Evolutionary conservation across 2,797 vertebrate species (phyloP), one percentile per base, ranked within the genome.

Genomic region (Bucorvus abyssinicus): DNA sequence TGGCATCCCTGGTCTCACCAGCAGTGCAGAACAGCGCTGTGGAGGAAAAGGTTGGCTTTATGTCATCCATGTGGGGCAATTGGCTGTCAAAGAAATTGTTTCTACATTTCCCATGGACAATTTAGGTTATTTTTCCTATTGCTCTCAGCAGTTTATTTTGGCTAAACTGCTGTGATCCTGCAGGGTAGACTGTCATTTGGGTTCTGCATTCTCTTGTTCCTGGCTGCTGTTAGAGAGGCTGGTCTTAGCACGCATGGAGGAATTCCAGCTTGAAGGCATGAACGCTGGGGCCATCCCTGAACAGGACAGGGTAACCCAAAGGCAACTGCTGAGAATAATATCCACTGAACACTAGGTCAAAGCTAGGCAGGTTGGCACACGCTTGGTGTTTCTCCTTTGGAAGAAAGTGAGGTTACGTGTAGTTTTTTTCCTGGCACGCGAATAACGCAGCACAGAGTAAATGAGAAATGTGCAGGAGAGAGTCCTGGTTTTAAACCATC

Each of bases 161-260:
- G 44, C 45, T 63, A 12, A 78, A 38, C 50, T 71, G 64, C 27
- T 38, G 12, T 45, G 21, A 40, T 92, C 40, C 53, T 93, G 42
- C 36, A 57, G 26, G 19, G n/a, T 24, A 81, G 27, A 30, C 22
- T 93, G 44, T 8, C 45, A 11, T 55, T 82, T 74, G 47, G 6
- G 29, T 64, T 89, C 7, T 20, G 92, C 4, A 0, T 49, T 88
- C 45, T 82, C 23, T 50, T n/a, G n/a, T 60, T 78, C 40, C 61
- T 82, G 34, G 32, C 44, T 80, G 45, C 73, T 80, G 63, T n/a
- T 73, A 42, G 22, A 73, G n/a, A 7, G 34, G 34, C 65, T 74
- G 40, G 56, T 64, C 24, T n/a, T 56, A 40, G 53, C 0, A 1
- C 59, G 36, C 16, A 6, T 0, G 0, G 10, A 63, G 8, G 14